phyloP scores from a whole-genome alignment of 2,113 vertebrate species.

The Pseudorhombus dupliciocellatus region DNA sequence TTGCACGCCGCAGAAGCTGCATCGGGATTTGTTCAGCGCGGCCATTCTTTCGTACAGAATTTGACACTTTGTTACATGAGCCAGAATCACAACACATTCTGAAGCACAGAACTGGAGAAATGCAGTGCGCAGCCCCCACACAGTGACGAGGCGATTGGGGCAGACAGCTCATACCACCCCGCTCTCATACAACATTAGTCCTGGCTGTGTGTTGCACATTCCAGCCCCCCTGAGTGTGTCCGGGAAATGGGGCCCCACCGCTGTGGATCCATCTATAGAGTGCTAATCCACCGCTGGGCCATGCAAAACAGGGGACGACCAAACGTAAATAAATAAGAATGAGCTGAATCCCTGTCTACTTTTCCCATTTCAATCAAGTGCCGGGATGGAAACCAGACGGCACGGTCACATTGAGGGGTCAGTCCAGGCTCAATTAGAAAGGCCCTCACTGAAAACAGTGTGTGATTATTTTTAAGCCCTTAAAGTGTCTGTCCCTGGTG shows the following conservation, averaged over 20 bases:
- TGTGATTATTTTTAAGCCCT: conserved; percentile 75
- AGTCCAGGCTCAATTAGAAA: conserved; percentile 73
- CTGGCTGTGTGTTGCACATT: conserved; percentile 63
- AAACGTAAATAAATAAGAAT: conserved; percentile 77
- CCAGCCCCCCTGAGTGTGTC: conserved; percentile 54
- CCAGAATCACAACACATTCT: conserved; percentile 22
- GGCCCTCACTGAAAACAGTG: conserved; percentile 56
- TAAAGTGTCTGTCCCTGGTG: conserved; percentile 59
- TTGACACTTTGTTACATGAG: conserved; percentile 5
- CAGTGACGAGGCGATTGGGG: conserved; percentile 52
- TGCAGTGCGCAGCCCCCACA: conserved; percentile 19
- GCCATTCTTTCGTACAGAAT: conserved; percentile 17
- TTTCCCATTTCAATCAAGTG: conserved; percentile 74
- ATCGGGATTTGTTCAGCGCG: conserved; percentile 20
- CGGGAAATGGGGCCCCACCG: conserved; percentile 57
- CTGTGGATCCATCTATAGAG: conserved; percentile 58
- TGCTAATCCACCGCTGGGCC: conserved; percentile 66
- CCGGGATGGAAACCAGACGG: conserved; percentile 75
- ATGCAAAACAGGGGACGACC: conserved; percentile 56
- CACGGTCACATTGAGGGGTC: conserved; percentile 68
- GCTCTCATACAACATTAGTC: conserved; percentile 61
- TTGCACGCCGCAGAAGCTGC: not conserved
- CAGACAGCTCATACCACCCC: conserved; percentile 53
- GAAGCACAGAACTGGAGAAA: conserved; percentile 22
- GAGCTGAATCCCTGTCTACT: conserved; percentile 58